These are phyloP conservation scores for Frankliniella fusca DNA, from an alignment of 2,888 invertebrate genomes.

Conservation along the genomic window DNA sequence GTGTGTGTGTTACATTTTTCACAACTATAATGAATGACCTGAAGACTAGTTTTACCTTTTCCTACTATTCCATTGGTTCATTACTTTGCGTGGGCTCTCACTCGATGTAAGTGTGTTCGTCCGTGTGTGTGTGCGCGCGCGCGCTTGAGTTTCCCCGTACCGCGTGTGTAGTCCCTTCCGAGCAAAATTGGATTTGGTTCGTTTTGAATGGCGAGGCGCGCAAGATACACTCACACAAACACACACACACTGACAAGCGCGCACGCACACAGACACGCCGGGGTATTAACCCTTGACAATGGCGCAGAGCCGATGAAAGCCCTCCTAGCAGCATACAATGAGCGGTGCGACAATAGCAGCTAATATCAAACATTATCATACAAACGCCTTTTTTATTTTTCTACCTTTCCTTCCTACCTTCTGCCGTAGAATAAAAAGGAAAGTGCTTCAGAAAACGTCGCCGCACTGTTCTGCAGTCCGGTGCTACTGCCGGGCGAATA, in stretches of 20 bases:
- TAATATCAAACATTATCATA: constrained; percentile 25
- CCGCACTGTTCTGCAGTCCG: no score
- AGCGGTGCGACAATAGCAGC: constrained; percentile 6
- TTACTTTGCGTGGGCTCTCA: no score
- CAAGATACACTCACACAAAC: not conserved
- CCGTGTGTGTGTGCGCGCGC: no score
- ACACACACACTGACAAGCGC: no score
- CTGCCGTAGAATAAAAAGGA: not conserved
- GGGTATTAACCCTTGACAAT: constrained; percentile 19
- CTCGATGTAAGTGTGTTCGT: no score
- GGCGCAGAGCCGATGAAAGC: constrained; percentile 3
- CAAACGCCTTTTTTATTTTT: constrained; percentile 5
- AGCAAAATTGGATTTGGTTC: constrained; percentile 4
- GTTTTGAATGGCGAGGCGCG: not conserved
- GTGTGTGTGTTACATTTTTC: no score
- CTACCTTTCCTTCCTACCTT: not conserved
- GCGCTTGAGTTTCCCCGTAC: no score
- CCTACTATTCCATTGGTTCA: no score
- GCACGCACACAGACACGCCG: not conserved
- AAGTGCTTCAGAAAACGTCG: not conserved
- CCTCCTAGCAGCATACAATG: not conserved
- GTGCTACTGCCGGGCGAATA: no score
- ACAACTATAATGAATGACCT: no score
- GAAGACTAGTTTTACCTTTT: no score
- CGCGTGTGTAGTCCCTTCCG: no score